A percentile compares a stretch with the other conserved stretches of the same genome.
Evolutionary conservation across 2,113 vertebrate species (phyloP).

Genomic region (Callithrix jacchus): DNA sequence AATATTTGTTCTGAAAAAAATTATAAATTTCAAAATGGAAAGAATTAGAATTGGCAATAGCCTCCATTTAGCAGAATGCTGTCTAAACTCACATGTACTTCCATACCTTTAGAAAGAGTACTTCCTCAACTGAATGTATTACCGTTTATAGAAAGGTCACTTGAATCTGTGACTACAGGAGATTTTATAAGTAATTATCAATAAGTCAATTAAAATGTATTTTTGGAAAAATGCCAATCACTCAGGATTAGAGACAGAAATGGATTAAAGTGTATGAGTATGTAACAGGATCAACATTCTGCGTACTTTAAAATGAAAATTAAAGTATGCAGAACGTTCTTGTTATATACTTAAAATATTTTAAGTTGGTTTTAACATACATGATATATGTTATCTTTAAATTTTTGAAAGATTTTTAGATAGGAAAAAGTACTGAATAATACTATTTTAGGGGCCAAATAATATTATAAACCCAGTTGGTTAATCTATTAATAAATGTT

Average conservation of each 20-base stretch:
- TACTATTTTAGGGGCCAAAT: neutral
- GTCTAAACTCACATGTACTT: neutral
- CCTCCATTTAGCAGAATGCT: neutral
- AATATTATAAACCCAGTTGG: neutral
- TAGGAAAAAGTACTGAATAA: neutral
- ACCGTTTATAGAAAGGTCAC: neutral
- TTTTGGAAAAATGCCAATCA: neutral
- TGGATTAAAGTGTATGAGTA: neutral
- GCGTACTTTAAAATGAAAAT: neutral
- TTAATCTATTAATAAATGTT: neutral
- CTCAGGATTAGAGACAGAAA: neutral
- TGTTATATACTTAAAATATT: neutral
- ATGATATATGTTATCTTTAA: neutral
- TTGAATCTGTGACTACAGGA: neutral
- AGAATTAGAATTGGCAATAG: neutral
- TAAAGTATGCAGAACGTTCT: too few species aligned
- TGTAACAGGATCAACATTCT: neutral
- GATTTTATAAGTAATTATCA: slow-evolving; percentile 8
- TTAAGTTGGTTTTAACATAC: neutral
- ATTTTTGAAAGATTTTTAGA: neutral
- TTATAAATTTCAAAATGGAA: neutral
- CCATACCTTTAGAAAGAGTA: neutral
- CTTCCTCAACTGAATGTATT: neutral
- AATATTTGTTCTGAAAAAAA: neutral
- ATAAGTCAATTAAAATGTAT: neutral